These are phyloP conservation scores for Chromoteleia sp. DNA, from an alignment of 2,888 invertebrate species.

Conservation along the genomic window DNA sequence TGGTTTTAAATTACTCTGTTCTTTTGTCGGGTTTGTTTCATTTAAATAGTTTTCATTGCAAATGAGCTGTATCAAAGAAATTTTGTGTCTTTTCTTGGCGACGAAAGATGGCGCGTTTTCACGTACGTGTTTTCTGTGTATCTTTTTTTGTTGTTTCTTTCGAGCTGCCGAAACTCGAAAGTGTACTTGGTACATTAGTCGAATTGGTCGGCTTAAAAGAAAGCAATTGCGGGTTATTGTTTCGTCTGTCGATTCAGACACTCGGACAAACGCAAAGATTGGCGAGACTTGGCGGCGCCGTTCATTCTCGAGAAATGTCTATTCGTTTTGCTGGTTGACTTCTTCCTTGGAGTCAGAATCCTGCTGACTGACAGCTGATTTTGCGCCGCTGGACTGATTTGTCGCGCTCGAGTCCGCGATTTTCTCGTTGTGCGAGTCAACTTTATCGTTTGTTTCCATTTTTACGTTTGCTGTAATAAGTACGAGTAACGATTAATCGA, in stretches of 20 bases:
- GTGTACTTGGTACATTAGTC: conserved; percentile 46
- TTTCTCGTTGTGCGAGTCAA: conserved; percentile 82
- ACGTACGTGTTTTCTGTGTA: conserved; percentile 3
- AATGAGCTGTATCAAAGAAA: conserved; percentile 61
- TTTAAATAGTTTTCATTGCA: conserved; percentile 39
- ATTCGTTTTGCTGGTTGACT: conserved; percentile 83
- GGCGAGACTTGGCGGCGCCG: conserved; percentile 1
- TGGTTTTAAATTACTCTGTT: conserved; percentile 55
- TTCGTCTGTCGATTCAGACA: conserved; percentile 18
- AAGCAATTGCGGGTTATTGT: conserved; percentile 36
- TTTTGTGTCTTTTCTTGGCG: conserved; percentile 34
- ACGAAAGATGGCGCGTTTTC: conserved; percentile 24
- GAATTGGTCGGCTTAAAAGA: conserved; percentile 52
- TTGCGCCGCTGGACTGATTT: conserved; percentile 79
- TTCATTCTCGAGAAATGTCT: conserved; percentile 58
- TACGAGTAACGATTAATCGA: background rate
- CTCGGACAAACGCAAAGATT: conserved; percentile 38
- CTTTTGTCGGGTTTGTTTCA: conserved; percentile 54
- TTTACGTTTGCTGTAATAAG: conserved; percentile 81
- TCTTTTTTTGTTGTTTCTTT: conserved; percentile 27
- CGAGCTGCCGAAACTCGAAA: conserved; percentile 49
- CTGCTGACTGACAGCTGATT: conserved; percentile 81
- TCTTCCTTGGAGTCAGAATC: conserved; percentile 83
- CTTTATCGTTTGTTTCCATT: conserved; percentile 82
- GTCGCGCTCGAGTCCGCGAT: conserved; percentile 79